Conservation (phyloP, 2,888 invertebrate species). For the Aquatica leii region DNA sequence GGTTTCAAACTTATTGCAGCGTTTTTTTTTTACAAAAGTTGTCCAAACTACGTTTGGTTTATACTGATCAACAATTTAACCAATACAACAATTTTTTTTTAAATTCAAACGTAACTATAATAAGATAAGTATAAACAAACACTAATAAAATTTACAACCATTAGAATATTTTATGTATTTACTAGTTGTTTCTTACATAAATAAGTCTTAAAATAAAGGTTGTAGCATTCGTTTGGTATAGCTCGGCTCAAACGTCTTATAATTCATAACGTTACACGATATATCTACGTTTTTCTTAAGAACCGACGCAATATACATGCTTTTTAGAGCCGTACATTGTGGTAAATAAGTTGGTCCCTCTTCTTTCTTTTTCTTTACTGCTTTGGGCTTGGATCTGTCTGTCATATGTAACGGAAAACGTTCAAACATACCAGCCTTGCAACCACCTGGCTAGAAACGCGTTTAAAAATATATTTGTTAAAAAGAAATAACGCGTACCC, state of each 20-base stretch:
- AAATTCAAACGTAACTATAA: too few species aligned
- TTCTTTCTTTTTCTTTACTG: conserved; percentile 1
- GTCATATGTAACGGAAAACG: conserved; percentile 54
- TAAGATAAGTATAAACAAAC: too few species aligned
- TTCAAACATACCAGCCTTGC: conserved; percentile 58
- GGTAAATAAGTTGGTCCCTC: conserved; percentile 32
- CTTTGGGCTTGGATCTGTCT: conserved; percentile 26
- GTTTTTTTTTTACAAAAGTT: too few species aligned
- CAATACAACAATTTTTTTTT: too few species aligned
- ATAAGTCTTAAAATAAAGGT: neutral
- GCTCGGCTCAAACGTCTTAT: conserved; percentile 30
- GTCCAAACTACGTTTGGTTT: too few species aligned
- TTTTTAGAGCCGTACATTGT: conserved; percentile 38
- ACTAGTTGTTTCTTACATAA: too few species aligned
- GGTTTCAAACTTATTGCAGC: too few species aligned
- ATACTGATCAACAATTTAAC: too few species aligned
- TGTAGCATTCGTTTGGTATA: conserved; percentile 18
- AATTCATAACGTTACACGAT: conserved; percentile 37
- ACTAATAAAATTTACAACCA: too few species aligned
- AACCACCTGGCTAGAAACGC: conserved; percentile 55
- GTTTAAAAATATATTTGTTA: neutral
- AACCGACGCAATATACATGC: conserved; percentile 35
- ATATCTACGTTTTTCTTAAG: conserved; percentile 36
- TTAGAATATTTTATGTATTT: too few species aligned
- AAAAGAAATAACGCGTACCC: conserved; percentile 40